Conservation (phyloP, 2,113 vertebrate genomes). For the Petaurus breviceps region DNA sequence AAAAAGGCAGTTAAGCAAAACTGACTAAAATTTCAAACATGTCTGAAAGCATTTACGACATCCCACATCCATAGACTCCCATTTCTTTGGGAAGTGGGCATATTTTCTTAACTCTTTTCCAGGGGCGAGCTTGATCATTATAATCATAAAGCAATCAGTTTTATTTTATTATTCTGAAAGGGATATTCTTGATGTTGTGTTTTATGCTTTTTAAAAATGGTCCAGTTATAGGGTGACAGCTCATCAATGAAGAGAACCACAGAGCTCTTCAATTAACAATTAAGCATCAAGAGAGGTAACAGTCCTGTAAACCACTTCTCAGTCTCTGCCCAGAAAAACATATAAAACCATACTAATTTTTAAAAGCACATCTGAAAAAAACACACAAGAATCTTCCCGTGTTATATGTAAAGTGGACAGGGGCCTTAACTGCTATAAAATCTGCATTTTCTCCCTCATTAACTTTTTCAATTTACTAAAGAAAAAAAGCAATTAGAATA, state of each 20-base stretch:
- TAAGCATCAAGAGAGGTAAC: neutral
- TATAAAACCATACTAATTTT: neutral
- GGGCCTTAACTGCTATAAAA: conserved; percentile 39
- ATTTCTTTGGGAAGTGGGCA: neutral
- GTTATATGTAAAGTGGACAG: conserved; percentile 11
- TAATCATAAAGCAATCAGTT: neutral
- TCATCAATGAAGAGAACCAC: neutral
- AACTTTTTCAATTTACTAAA: conserved; percentile 65
- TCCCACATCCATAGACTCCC: neutral
- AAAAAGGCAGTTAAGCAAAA: neutral
- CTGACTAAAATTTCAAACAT: neutral
- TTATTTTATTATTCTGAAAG: neutral
- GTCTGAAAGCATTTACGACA: neutral
- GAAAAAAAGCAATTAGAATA: conserved; percentile 60
- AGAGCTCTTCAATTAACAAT: neutral
- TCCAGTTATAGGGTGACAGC: neutral
- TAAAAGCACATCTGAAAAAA: neutral
- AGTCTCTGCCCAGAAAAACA: conserved; percentile 14
- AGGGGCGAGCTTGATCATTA: neutral
- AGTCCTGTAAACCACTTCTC: neutral
- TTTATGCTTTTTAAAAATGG: neutral
- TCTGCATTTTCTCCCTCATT: conserved; percentile 62
- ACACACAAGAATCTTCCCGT: neutral
- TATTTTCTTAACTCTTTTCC: neutral
- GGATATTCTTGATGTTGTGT: neutral